Conservation (phyloP, 2,888 invertebrate species). For the Phortica magna region DNA sequence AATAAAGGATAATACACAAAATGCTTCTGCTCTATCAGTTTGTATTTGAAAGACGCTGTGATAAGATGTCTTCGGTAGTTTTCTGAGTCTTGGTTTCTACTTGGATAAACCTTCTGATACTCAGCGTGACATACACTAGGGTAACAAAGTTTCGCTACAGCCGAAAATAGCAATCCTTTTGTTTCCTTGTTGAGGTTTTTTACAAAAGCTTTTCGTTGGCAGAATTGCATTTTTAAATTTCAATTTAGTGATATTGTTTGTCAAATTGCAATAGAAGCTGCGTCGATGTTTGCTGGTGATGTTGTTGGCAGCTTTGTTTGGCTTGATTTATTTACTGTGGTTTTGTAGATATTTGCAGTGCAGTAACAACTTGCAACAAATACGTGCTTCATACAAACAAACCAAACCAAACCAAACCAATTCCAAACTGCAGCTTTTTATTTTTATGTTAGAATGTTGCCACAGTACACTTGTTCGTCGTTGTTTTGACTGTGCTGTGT, state of each 20-base stretch:
- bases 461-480: not conserved
- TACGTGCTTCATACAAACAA: too few relatives aligned
- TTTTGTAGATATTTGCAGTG: slow-evolving; percentile 52
- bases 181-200: not conserved
- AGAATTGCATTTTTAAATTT: slow-evolving; percentile 68
- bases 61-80: too few relatives aligned
- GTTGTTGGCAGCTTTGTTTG: slow-evolving; percentile 57
- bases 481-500: not conserved
- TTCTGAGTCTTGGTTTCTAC: too few relatives aligned
- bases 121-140: too few relatives aligned
- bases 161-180: too few relatives aligned
- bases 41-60: too few relatives aligned
- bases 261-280: slow-evolving; percentile 45
- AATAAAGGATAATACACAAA: too few relatives aligned
- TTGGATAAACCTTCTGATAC: too few relatives aligned
- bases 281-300: too few relatives aligned
- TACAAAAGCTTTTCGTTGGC: slow-evolving; percentile 43
- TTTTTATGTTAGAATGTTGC: not conserved
- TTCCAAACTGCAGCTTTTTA: not conserved
- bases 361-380: not conserved
- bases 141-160: too few relatives aligned
- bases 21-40: too few relatives aligned
- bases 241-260: slow-evolving; percentile 72
- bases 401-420: not conserved
- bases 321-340: slow-evolving; percentile 71